A percentile compares a stretch with the other conserved stretches of the same genome.
phyloP scores from a whole-genome alignment of 2,797 vertebrate species.

The Phoxinus dragarum region DNA sequence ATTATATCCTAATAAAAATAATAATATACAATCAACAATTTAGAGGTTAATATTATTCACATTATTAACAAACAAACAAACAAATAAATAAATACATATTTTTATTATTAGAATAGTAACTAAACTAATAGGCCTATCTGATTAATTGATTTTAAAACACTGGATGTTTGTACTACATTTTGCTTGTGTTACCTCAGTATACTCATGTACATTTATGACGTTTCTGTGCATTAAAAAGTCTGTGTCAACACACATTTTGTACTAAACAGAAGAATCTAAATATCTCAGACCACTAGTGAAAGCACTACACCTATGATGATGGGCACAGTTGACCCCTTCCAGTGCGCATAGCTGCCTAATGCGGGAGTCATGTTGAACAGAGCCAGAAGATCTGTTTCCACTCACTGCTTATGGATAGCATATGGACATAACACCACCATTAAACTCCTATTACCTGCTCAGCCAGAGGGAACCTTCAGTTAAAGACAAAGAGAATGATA shows the following conservation, averaged over 20 bases:
- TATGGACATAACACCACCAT: conserved; percentile 38
- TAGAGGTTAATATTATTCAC: too few species aligned
- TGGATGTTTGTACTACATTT: neutral
- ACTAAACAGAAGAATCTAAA: neutral
- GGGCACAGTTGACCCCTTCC: neutral
- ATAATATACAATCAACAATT: too few species aligned
- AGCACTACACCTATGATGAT: neutral
- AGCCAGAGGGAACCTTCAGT: conserved; percentile 1
- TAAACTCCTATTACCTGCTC: conserved; percentile 45
- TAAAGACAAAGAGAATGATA: neutral
- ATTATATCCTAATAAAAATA: neutral
- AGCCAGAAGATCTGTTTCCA: conserved; percentile 41
- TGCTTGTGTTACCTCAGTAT: neutral
- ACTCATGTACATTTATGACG: neutral
- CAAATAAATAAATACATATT: neutral
- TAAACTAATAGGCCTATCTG: neutral
- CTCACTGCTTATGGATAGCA: conserved; percentile 37
- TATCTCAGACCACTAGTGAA: neutral
- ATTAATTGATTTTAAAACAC: neutral
- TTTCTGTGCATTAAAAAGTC: neutral
- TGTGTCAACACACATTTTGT: neutral
- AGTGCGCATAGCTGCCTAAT: conserved; percentile 10
- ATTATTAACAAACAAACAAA: too few species aligned
- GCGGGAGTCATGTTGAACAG: conserved; percentile 15
- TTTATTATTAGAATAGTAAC: neutral